These are phyloP conservation scores for Rhagonycha lutea DNA, from an alignment of 2,888 invertebrate species.

Conservation along the genomic window DNA sequence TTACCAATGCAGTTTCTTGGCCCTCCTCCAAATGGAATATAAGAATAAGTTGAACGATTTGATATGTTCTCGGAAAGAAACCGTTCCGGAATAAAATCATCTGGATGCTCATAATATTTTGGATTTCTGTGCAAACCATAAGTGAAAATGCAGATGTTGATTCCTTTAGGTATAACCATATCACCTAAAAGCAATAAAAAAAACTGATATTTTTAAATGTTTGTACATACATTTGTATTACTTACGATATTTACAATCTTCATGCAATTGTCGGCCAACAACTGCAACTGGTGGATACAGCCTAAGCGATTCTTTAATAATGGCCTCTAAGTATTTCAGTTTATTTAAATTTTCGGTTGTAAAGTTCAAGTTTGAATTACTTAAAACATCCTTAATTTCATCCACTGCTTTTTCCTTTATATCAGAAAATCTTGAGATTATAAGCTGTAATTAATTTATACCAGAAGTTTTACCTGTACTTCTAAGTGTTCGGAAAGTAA, in stretches of 20 bases:
- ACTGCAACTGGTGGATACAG: background rate
- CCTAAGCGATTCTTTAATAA: background rate
- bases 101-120: constrained; percentile 52
- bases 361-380: background rate
- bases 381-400: background rate
- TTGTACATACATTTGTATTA: background rate
- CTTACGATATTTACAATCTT: background rate
- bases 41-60: constrained; percentile 43
- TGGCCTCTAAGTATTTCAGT: background rate
- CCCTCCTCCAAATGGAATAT: constrained; percentile 48
- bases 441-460: background rate
- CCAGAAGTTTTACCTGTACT: constrained; percentile 44
- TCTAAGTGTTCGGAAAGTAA: constrained; percentile 52
- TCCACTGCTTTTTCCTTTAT: background rate
- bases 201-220: background rate
- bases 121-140: constrained; percentile 52
- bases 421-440: background rate
- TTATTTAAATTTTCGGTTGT: background rate
- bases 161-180: constrained; percentile 17
- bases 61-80: constrained; percentile 44
- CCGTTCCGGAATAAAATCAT: constrained; percentile 48
- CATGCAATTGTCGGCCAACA: background rate
- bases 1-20: constrained; percentile 43
- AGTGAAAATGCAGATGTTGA: constrained; percentile 13
- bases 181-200: background rate